phyloP scores from a whole-genome alignment of 2,113 vertebrate genomes.

The Sebastes fasciatus region DNA sequence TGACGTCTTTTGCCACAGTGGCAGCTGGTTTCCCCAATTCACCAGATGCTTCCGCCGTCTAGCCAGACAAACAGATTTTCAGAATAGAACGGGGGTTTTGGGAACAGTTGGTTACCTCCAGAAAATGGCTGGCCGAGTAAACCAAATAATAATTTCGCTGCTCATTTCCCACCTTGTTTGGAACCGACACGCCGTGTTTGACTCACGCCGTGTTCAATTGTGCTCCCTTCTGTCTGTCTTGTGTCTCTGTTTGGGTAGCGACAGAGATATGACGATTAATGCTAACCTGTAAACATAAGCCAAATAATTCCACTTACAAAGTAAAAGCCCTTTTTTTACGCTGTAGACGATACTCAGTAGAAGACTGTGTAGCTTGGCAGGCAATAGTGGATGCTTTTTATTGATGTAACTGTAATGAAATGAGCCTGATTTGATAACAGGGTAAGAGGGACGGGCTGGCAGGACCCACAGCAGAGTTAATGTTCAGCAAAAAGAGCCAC shows the following conservation, averaged over 20 bases:
- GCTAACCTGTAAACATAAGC: constrained; percentile 17
- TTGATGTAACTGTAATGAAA: constrained; percentile 40
- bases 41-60: constrained; percentile 49
- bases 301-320: background rate
- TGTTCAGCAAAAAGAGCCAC: constrained; percentile 49
- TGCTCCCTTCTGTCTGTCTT: constrained; percentile 6
- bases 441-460: constrained; percentile 15
- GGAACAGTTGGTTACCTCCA: constrained; percentile 32
- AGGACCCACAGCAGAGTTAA: constrained; percentile 44
- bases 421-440: constrained; percentile 57
- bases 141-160: constrained; percentile 8
- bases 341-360: background rate
- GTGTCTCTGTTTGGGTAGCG: background rate
- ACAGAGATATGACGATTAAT: constrained; percentile 25
- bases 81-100: background rate
- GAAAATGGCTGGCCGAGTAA: constrained; percentile 31
- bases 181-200: constrained; percentile 27
- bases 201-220: constrained; percentile 22
- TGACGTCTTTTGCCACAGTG: constrained; percentile 8
- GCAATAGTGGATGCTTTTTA: constrained; percentile 16
- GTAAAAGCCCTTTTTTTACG: background rate
- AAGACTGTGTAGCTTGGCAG: background rate
- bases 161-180: constrained; percentile 48
- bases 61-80: constrained; percentile 57
- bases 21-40: constrained; percentile 53